Evolutionary conservation across 2,888 invertebrate genomes (phyloP).

Genomic region (Dicranocentrus wangi): DNA sequence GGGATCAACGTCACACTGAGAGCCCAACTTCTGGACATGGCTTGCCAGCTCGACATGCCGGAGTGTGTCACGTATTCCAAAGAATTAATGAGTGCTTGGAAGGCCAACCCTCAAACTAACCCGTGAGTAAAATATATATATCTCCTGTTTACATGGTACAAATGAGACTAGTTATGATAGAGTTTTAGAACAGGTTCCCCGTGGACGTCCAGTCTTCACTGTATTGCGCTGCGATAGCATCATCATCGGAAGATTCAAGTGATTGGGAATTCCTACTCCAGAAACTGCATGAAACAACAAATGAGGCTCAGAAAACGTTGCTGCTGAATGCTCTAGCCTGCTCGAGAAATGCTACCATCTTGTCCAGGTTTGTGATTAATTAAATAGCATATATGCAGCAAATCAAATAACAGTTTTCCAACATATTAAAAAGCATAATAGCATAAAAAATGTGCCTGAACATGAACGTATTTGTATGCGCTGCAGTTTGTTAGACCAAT

Average conservation of each 20-base stretch:
- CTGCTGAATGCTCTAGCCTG: slow-evolving; percentile 40
- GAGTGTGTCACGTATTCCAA: slow-evolving; percentile 54
- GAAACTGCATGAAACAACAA: slow-evolving; percentile 30
- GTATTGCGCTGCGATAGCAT: slow-evolving; percentile 52
- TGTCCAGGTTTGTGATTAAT: neutral
- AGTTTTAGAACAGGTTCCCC: slow-evolving; percentile 39
- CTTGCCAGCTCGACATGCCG: slow-evolving; percentile 51
- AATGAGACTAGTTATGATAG: neutral
- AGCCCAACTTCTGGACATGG: slow-evolving; percentile 62
- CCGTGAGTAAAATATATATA: slow-evolving; percentile 14
- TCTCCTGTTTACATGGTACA: too few relatives aligned
- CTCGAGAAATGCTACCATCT: slow-evolving; percentile 4
- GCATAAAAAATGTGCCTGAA: too few relatives aligned
- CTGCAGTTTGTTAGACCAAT: too few relatives aligned
- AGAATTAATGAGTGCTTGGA: slow-evolving; percentile 52
- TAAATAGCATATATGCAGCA: too few relatives aligned
- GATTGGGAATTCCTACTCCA: slow-evolving; percentile 53
- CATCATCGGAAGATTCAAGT: neutral
- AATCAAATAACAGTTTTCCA: neutral
- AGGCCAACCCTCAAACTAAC: slow-evolving; percentile 23
- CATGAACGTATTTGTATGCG: too few relatives aligned
- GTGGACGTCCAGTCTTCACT: slow-evolving; percentile 51
- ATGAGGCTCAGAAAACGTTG: neutral
- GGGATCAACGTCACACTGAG: slow-evolving; percentile 59
- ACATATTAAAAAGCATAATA: too few relatives aligned